Percentiles rank a stretch among this genome's conserved stretches.
phyloP scores from a whole-genome alignment of 2,888 invertebrate genomes.

The Hofmannophila pseudospretella region DNA sequence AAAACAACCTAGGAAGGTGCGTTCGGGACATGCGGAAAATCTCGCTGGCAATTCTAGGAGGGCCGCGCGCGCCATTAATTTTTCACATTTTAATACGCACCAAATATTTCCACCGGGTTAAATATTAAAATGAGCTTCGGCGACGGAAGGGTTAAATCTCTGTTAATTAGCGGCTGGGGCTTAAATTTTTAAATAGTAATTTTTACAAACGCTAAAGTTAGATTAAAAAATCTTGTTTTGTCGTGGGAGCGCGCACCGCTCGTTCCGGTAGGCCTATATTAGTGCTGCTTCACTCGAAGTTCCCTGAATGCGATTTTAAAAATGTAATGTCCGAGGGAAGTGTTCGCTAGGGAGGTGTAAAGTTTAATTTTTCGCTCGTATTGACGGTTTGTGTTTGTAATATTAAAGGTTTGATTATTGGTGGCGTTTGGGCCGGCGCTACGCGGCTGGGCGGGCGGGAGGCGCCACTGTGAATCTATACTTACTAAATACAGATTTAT shows the following conservation, averaged over 20 bases:
- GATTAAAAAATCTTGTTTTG: constrained; percentile 73
- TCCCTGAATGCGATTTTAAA: constrained; percentile 67
- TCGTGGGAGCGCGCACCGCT: constrained; percentile 38
- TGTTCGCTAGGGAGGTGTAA: constrained; percentile 63
- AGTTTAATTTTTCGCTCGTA: constrained; percentile 63
- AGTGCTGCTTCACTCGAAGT: constrained; percentile 28
- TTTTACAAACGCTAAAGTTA: constrained; percentile 78
- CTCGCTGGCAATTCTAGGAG: background rate
- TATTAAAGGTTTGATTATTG: constrained; percentile 67
- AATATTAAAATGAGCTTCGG: constrained; percentile 70
- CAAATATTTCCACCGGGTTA: constrained; percentile 73
- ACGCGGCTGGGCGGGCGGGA: too few species aligned
- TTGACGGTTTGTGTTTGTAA: constrained; percentile 58
- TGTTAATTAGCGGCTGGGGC: constrained; percentile 70
- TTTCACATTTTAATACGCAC: constrained; percentile 77
- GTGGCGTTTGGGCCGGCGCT: constrained; percentile 30
- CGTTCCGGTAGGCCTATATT: constrained; percentile 69
- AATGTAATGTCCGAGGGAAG: constrained; percentile 63
- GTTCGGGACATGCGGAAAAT: background rate
- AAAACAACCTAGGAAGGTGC: too few species aligned
- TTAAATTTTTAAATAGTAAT: constrained; percentile 77
- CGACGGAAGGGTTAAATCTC: constrained; percentile 78
- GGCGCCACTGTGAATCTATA: too few species aligned
- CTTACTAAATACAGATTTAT: too few species aligned
- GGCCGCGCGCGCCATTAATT: constrained; percentile 56